Evolutionary conservation across 2,888 invertebrate genomes (phyloP).

Genomic region (Phasia obesa): DNA sequence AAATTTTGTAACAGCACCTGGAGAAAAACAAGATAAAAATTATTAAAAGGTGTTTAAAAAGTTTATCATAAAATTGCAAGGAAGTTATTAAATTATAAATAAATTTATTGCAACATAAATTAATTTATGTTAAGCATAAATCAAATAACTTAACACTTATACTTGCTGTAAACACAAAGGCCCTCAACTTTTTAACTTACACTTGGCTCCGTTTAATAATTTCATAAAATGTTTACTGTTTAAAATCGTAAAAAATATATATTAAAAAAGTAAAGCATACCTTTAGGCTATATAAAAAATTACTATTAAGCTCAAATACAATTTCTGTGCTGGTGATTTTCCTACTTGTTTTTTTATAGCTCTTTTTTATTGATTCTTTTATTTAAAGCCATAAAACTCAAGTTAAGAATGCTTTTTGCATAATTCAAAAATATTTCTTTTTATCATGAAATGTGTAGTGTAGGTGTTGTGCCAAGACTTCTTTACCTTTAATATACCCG

Average conservation of each 20-base stretch:
- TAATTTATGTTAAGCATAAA: not conserved
- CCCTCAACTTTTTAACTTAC: not conserved
- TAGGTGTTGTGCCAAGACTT: too few species aligned
- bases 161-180: not conserved
- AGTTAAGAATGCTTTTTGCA: too few species aligned
- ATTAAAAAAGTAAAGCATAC: slow-evolving; percentile 33
- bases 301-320: not conserved
- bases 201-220: not conserved
- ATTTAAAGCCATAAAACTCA: too few species aligned
- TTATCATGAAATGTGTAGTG: too few species aligned
- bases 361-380: not conserved
- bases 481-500: too few species aligned
- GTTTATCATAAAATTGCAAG: not conserved
- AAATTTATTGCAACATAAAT: too few species aligned
- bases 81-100: too few species aligned
- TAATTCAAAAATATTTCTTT: too few species aligned
- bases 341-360: not conserved
- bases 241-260: slow-evolving; percentile 4
- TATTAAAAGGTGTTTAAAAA: not conserved
- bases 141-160: not conserved
- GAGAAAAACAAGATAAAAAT: not conserved
- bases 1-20: slow-evolving; percentile 25
- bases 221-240: not conserved
- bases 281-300: slow-evolving; percentile 17
- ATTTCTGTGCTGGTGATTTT: not conserved